Evolutionary conservation across 2,113 vertebrate genomes (phyloP), one percentile per base, ranked within the genome.

Genomic region (Cebidichthys violaceus): DNA sequence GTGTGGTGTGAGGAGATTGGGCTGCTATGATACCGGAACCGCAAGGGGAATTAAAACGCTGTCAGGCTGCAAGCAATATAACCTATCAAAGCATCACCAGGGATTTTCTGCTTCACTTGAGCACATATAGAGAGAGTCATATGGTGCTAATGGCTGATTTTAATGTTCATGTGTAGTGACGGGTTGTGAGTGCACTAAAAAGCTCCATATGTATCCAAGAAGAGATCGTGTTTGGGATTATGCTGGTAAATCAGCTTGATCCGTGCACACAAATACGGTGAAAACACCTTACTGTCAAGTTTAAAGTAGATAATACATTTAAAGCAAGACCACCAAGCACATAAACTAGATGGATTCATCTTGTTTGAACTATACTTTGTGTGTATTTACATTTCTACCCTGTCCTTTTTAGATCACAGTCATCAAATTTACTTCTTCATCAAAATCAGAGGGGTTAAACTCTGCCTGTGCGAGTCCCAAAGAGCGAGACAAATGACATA

Each of bases 21-120:
- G 82, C 79, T 81, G 80, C 83, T 87, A 72, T 87, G 91, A 92
- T 90, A 92, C 86, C 76, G 72, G 62, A 88, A 88, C 86, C 61
- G 85, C 89, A 4, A 55, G 80, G 91, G 90, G 91, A 93, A 92
- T 93, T 90, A 89, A 90, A 93, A 92, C 2, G 59, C 88, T 89
- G 88, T 90, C 87, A 88, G 78, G 76, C 89, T 62, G 59, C 57
- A 22, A 89, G 92, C 78, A 80, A 79, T 87, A 86, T 91, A 93
- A 91, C 78, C 81, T 79, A 90, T 91, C 71, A 69, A 66, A 87
- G 86, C 83, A 79, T 86, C 83, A 67, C 83, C 20, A 3, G 82
- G 84, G 90, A 89, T 90, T 90, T 86, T 83, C 86, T 61, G 81
- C 89, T 77, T 84, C 85, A 89, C 82, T 75, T 54, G 76, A 86